Conservation (phyloP, 1,140 invertebrate genomes). For the Propsilocerus akamusi region DNA sequence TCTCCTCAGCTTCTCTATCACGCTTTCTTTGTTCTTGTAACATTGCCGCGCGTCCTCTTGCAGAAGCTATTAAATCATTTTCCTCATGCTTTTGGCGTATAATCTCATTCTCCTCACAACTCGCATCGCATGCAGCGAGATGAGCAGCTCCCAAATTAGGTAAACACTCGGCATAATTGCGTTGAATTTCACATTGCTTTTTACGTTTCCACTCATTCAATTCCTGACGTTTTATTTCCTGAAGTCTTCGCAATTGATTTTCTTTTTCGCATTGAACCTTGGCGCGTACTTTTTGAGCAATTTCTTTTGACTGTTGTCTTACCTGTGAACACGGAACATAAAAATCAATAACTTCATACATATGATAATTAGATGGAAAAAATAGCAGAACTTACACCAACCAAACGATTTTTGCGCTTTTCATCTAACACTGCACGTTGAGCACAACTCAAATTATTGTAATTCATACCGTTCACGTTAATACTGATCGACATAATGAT, state of each 20-base stretch:
- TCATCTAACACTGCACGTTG: not conserved
- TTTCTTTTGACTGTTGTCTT: not conserved
- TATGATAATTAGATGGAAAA: not conserved
- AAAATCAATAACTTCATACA: slow-evolving; percentile 1
- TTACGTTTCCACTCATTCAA: not conserved
- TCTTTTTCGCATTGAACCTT: not conserved
- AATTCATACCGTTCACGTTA: not conserved
- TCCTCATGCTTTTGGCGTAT: not conserved
- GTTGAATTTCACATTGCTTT: not conserved
- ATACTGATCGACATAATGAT: not conserved
- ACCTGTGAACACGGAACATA: not conserved
- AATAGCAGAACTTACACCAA: not conserved
- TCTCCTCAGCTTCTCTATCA: not conserved
- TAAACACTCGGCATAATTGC: not conserved
- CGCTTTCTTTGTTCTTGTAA: not conserved
- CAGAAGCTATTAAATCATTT: not conserved
- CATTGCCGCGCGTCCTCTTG: not conserved
- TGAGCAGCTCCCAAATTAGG: not conserved
- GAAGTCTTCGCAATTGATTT: not conserved
- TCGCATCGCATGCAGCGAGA: not conserved
- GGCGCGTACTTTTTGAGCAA: not conserved
- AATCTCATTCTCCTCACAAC: not conserved
- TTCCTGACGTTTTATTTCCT: not conserved
- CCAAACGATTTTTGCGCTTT: not conserved
- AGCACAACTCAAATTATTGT: not conserved